Conservation (phyloP, 2,888 invertebrate genomes). For the Dicyrtoma fusca region DNA sequence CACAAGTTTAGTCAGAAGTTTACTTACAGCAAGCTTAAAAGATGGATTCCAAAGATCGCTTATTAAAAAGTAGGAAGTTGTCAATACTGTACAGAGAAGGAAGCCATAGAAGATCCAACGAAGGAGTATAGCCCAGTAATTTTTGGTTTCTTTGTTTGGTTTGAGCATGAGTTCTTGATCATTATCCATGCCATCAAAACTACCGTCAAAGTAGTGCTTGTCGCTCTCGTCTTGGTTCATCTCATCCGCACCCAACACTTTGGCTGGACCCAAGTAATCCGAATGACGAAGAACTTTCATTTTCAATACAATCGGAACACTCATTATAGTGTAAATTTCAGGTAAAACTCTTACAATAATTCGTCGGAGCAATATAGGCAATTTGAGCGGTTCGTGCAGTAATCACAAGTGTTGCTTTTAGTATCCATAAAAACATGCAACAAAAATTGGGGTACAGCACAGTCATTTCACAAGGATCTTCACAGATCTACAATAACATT, state of each 20-base stretch:
- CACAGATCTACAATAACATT: too few relatives aligned
- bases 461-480: too few relatives aligned
- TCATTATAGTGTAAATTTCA: neutral
- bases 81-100: neutral
- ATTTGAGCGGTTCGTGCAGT: too few relatives aligned
- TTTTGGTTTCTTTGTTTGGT: constrained; percentile 25
- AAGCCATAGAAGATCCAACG: constrained; percentile 16
- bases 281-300: constrained; percentile 23
- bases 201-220: constrained; percentile 26
- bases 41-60: constrained; percentile 7
- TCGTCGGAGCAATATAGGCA: too few relatives aligned
- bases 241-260: neutral
- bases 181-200: constrained; percentile 26
- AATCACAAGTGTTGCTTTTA: too few relatives aligned
- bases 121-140: constrained; percentile 18
- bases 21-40: too few relatives aligned
- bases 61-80: constrained; percentile 10
- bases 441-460: too few relatives aligned
- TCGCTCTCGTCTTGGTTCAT: constrained; percentile 2
- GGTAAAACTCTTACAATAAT: too few relatives aligned
- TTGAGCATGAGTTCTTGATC: constrained; percentile 29
- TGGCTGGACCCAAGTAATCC: neutral
- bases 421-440: too few relatives aligned
- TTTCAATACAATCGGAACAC: constrained; percentile 17
- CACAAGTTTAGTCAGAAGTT: too few relatives aligned